Conservation (phyloP, 2,888 invertebrate species). For the Gastracanthus pulcherrimus region DNA sequence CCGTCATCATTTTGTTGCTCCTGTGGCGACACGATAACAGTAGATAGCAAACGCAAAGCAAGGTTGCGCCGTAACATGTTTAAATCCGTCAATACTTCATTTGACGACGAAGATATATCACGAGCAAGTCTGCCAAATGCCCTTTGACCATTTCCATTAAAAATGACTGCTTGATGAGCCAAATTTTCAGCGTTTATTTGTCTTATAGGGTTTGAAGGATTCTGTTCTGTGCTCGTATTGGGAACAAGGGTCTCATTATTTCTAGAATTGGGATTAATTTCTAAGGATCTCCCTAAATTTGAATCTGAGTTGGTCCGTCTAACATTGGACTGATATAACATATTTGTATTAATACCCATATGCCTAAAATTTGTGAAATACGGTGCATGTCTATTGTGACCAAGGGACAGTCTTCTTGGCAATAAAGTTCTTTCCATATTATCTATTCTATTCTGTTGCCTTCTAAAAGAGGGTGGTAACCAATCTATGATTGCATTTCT, state of each 20-base stretch:
- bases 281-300: conserved; percentile 47
- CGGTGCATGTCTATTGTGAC: conserved; percentile 64
- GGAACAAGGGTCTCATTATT: conserved; percentile 22
- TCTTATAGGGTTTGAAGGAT: conserved; percentile 3
- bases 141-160: conserved; percentile 69
- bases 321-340: conserved; percentile 41
- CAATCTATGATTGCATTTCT: conserved; percentile 65
- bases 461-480: conserved; percentile 63
- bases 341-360: conserved; percentile 33
- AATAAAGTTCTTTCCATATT: conserved; percentile 59
- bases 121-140: background rate
- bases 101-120: background rate
- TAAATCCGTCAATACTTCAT: conserved; percentile 8
- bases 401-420: conserved; percentile 51
- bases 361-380: conserved; percentile 60
- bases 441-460: conserved; percentile 63
- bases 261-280: background rate
- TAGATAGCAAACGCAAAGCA: conserved; percentile 31
- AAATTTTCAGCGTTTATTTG: conserved; percentile 27
- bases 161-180: background rate
- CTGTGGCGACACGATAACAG: conserved; percentile 10
- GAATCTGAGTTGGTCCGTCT: conserved; percentile 56
- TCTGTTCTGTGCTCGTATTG: conserved; percentile 30
- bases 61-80: conserved; percentile 25
- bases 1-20: conserved; percentile 31